Evolutionary conservation across 1,140 invertebrate genomes (phyloP).

Genomic region (Apis florea): DNA sequence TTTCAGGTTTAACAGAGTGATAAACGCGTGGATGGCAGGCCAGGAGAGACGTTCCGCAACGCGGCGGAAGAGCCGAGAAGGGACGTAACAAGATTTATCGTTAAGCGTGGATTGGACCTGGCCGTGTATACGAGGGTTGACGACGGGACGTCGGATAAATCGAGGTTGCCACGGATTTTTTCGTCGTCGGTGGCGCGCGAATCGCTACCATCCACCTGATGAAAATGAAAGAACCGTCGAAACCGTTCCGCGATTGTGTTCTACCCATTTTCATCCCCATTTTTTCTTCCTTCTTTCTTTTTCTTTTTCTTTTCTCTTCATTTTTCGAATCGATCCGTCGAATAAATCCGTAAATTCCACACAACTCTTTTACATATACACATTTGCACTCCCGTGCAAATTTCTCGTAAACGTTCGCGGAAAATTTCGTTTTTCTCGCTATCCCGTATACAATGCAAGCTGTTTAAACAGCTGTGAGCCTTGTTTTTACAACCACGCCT

Average conservation of each 20-base stretch:
- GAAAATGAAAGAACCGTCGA: neutral
- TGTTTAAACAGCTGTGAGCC: too few species aligned
- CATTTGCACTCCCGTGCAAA: too few species aligned
- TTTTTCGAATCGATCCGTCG: neutral
- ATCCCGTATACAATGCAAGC: too few species aligned
- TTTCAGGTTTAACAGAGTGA: slow-evolving; percentile 30
- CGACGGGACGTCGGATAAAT: neutral
- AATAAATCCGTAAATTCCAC: too few species aligned
- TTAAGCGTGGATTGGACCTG: slow-evolving; percentile 24
- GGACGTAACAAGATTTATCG: slow-evolving; percentile 41
- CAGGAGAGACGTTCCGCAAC: neutral
- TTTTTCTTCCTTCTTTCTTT: neutral
- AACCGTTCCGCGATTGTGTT: neutral
- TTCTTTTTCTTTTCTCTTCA: neutral
- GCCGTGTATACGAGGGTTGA: neutral
- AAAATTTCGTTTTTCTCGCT: too few species aligned
- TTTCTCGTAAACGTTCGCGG: too few species aligned
- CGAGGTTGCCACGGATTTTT: slow-evolving; percentile 2
- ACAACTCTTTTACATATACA: too few species aligned
- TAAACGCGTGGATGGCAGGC: slow-evolving; percentile 19
- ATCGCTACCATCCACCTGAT: neutral
- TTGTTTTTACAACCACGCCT: too few species aligned
- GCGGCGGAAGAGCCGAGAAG: slow-evolving; percentile 5
- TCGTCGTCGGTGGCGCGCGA: neutral
- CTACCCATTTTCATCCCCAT: neutral